phyloP scores from a whole-genome alignment of 2,797 vertebrate species.

The Leucoraja ocellata region DNA sequence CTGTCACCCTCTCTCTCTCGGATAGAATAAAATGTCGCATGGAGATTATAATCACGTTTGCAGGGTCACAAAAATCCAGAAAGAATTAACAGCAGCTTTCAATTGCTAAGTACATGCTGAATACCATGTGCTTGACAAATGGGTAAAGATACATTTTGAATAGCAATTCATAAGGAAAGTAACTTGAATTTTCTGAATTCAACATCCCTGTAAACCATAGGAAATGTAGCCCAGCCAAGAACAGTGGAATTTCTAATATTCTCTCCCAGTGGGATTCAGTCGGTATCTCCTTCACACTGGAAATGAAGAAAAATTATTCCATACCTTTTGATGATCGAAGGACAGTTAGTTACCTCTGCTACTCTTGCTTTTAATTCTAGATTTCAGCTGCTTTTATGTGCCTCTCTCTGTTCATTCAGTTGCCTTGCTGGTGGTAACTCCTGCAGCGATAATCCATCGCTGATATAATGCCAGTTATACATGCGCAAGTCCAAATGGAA shows the following conservation, averaged over 20 bases:
- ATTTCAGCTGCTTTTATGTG: neutral
- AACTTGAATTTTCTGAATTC: neutral
- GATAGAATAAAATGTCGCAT: neutral
- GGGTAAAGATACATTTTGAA: neutral
- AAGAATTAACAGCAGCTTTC: neutral
- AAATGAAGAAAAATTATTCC: conserved; percentile 9
- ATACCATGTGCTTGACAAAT: neutral
- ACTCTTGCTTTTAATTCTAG: neutral
- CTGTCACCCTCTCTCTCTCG: neutral
- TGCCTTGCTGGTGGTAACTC: neutral
- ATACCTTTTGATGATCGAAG: neutral
- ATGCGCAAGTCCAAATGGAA: neutral
- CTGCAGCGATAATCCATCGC: neutral
- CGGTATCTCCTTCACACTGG: neutral
- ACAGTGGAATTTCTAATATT: neutral
- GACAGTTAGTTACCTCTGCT: neutral
- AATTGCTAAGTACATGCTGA: neutral
- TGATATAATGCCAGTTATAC: neutral
- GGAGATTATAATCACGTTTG: neutral
- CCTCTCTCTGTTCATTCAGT: neutral
- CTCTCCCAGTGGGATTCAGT: neutral
- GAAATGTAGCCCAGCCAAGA: neutral
- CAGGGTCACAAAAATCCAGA: neutral
- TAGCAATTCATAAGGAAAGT: neutral
- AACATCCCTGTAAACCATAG: neutral